Conservation (phyloP, 2,797 vertebrate genomes). For the Myotis findleyi region DNA sequence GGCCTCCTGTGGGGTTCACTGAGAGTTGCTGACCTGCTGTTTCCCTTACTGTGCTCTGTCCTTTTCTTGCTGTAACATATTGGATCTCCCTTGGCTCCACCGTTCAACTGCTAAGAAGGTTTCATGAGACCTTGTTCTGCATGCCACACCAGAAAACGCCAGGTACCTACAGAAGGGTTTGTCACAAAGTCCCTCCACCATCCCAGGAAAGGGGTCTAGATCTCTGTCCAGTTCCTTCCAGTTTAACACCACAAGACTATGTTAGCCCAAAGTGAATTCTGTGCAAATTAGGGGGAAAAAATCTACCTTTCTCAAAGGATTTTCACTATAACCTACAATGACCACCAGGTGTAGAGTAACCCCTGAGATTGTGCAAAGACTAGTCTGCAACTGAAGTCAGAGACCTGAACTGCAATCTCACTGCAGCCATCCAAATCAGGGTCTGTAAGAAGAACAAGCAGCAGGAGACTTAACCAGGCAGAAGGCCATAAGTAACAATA, state of each 20-base stretch:
- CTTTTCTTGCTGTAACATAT: neutral
- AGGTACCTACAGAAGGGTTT: neutral
- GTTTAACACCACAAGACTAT: neutral
- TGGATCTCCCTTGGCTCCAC: neutral
- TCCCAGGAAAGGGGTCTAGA: neutral
- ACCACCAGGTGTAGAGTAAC: neutral
- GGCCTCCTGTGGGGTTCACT: neutral
- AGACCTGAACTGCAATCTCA: neutral
- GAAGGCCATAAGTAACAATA: neutral
- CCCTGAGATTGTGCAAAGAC: neutral
- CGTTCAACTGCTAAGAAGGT: neutral
- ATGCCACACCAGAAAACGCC: neutral
- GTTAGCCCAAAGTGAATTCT: neutral
- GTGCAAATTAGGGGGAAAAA: neutral
- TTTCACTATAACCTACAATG: neutral
- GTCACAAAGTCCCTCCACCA: neutral
- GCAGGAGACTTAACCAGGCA: neutral
- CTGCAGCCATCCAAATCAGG: neutral
- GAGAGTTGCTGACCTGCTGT: neutral
- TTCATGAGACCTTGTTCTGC: neutral
- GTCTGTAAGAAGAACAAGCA: neutral
- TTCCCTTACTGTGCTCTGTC: neutral
- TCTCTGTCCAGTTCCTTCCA: neutral
- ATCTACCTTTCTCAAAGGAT: neutral
- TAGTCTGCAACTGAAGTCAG: neutral